Conservation (phyloP, 2,113 vertebrate species). For the Passer montanus region DNA sequence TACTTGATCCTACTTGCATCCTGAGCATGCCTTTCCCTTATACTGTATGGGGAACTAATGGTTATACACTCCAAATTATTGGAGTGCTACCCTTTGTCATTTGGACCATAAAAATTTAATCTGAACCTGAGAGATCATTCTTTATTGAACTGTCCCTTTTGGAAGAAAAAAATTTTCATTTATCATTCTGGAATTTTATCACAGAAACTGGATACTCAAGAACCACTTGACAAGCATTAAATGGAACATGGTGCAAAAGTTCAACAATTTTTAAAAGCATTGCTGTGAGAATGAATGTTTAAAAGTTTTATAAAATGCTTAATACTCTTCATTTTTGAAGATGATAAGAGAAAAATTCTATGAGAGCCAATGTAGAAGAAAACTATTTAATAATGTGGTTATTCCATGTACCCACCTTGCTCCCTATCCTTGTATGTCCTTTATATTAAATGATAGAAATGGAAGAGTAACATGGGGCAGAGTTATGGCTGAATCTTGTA, state of each 20-base stretch:
- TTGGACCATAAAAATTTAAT: not conserved
- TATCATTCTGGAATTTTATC: not conserved
- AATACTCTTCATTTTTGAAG: not conserved
- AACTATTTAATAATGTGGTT: not conserved
- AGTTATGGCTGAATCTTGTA: not conserved
- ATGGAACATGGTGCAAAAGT: not conserved
- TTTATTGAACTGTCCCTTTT: not conserved
- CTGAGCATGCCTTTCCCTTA: not conserved
- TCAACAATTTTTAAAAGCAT: not conserved
- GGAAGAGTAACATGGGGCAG: not conserved
- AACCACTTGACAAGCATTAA: not conserved
- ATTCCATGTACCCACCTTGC: not conserved
- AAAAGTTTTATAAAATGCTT: not conserved
- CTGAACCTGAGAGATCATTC: not conserved
- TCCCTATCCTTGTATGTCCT: not conserved
- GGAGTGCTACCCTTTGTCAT: not conserved
- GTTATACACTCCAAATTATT: not conserved
- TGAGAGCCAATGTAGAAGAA: not conserved
- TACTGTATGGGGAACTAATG: not conserved
- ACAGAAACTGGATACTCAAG: not conserved
- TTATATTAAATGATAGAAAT: not conserved
- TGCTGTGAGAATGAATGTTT: not conserved
- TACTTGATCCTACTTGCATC: not conserved
- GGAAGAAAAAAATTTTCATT: not conserved
- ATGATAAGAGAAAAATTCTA: not conserved